Conservation (phyloP, 2,888 invertebrate species). For the Callinectes sapidus region DNA sequence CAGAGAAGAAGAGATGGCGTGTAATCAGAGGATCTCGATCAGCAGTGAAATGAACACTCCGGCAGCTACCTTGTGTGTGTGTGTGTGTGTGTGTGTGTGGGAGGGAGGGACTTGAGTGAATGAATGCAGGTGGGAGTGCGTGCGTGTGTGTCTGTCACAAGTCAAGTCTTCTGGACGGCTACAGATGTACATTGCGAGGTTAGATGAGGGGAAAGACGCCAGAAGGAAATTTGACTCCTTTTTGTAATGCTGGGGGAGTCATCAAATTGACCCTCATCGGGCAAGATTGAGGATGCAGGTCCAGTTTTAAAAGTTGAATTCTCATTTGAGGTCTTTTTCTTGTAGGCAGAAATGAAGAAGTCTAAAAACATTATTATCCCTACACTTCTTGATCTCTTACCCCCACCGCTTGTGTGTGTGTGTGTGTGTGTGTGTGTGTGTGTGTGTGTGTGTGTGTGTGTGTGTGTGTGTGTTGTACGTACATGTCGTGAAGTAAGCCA, state of each 20-base stretch:
- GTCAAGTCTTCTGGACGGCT: not conserved
- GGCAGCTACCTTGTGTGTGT: slow-evolving; percentile 11
- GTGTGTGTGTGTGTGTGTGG: slow-evolving; percentile 28
- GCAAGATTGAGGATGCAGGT: not conserved
- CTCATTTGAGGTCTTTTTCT: not conserved
- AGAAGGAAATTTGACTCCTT: not conserved
- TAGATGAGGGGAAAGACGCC: not conserved
- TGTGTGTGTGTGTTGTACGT: slow-evolving; percentile 37
- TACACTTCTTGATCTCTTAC: not conserved
- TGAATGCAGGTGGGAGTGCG: not conserved
- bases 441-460: slow-evolving; percentile 44
- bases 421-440: slow-evolving; percentile 12
- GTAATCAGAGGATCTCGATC: slow-evolving; percentile 26
- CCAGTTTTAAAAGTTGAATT: not conserved
- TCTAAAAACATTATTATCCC: not conserved
- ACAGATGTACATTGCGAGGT: not conserved
- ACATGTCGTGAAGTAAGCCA: not conserved
- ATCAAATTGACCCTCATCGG: slow-evolving; percentile 14
- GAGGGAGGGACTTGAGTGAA: not conserved
- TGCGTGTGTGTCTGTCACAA: slow-evolving; percentile 6
- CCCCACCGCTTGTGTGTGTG: not conserved
- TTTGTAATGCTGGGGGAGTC: not conserved
- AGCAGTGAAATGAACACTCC: slow-evolving; percentile 14
- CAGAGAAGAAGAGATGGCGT: slow-evolving; percentile 4
- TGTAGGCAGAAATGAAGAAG: not conserved